Evolutionary conservation across 1,140 invertebrate genomes (phyloP), one percentile per base, ranked within the genome.

Genomic region (Drosophila sulfurigaster): DNA sequence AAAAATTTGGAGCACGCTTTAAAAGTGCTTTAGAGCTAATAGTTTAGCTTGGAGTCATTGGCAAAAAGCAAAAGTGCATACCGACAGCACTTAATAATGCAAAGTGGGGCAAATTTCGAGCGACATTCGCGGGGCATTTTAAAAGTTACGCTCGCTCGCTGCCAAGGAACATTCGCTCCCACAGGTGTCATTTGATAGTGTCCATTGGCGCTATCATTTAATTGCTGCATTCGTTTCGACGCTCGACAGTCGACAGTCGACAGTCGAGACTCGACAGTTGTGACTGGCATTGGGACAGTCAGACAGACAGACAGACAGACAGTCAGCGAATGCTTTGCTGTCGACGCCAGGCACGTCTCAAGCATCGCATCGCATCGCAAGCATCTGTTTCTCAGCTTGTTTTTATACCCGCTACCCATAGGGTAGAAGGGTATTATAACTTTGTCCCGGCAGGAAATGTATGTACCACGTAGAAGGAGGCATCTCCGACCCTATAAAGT

Each of bases 141-240:
- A 8, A 20, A 59, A 43, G 11, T 43, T n/a, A 43, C 20, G 20
- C 20, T 25, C 20, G 20, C 3, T 43, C 57, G 25, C 41, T 46
- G 11, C 5, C 8, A 25, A 20, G 10, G 5, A 7, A 13, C 2
- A 11, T 41, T 28, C 35, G 38, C 70, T 68, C 64, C 70, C 70
- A 73, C 70, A 73, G 70, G 70, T 75, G 67, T 75, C 59, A 63
- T 75, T 75, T 64, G 51, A 32, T n/a, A 1, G 7, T n/a, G 28
- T 32, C 8, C 30, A 5, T 45, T 56, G 56, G 56, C 30, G 57
- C 30, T 25, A 56, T 32, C 67, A 75, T 69, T 32, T 70, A 75
- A 70, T 57, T 70, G 72, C 66, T 49, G 51, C 16, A 69, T 63
- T 51, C 58, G 35, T 57, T 74, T 74, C 71, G 20, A 4, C 32